phyloP scores from a whole-genome alignment of 2,113 vertebrate species.

The Columba janthina region DNA sequence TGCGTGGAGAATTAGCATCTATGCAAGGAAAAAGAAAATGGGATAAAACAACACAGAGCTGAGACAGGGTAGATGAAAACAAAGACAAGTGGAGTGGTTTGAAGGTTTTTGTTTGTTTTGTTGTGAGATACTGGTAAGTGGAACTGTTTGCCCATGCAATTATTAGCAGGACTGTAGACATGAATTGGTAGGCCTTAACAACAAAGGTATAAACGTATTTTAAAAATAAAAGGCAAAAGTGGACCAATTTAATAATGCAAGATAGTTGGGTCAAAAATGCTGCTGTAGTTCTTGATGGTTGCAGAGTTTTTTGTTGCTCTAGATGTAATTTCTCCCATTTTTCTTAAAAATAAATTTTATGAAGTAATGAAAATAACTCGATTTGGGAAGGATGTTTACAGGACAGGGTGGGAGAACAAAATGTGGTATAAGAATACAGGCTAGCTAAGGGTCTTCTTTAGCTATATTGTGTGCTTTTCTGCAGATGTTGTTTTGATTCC shows the following conservation, averaged over 20 bases:
- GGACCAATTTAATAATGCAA: background rate
- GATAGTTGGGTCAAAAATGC: background rate
- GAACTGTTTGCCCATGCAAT: background rate
- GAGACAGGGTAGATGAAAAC: background rate
- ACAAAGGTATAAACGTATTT: background rate
- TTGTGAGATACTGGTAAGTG: accelerated
- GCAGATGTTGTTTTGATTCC: background rate
- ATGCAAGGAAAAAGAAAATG: background rate
- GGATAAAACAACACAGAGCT: accelerated
- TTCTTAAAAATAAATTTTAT: background rate
- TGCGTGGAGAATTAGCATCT: background rate
- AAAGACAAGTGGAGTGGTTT: background rate
- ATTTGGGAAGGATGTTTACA: background rate
- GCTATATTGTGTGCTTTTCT: background rate
- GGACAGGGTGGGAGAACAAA: background rate
- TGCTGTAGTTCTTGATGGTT: background rate
- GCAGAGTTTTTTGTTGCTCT: background rate
- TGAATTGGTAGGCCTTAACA: background rate
- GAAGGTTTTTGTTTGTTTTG: background rate
- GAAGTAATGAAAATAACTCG: background rate
- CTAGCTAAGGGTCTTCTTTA: background rate
- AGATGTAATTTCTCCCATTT: background rate
- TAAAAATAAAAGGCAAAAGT: background rate
- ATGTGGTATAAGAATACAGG: background rate
- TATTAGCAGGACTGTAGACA: background rate